Conservation (phyloP, 1,140 invertebrate species). For the Drosophila aff. region DNA sequence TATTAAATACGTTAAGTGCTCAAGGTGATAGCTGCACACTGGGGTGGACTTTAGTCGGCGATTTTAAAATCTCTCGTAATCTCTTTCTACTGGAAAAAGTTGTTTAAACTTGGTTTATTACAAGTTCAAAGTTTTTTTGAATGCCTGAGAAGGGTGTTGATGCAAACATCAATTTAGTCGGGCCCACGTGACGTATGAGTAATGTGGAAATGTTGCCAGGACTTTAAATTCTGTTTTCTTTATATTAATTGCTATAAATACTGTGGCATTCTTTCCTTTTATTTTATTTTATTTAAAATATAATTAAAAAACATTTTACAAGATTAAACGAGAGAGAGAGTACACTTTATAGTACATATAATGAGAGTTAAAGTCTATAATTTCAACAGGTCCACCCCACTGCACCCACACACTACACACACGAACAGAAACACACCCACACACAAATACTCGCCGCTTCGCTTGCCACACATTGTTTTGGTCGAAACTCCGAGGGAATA, state of each 20-base stretch:
- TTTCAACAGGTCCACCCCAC: constrained; percentile 24
- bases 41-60: constrained; percentile 28
- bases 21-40: constrained; percentile 53
- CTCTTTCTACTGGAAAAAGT: not conserved
- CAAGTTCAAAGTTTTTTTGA: not conserved
- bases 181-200: constrained; percentile 9
- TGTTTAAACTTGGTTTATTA: not conserved
- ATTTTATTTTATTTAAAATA: not conserved
- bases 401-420: constrained; percentile 29
- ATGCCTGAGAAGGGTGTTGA: not conserved
- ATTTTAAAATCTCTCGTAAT: not conserved
- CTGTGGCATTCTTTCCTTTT: not conserved
- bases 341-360: not conserved
- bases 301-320: not conserved
- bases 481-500: constrained; percentile 39
- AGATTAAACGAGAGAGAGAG: not conserved
- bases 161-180: not conserved
- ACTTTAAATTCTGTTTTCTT: not conserved
- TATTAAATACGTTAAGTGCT: constrained; percentile 48
- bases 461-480: constrained; percentile 52
- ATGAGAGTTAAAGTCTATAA: not conserved
- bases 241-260: not conserved
- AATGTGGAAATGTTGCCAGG: not conserved
- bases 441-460: constrained; percentile 35
- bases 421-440: constrained; percentile 20